These are phyloP conservation scores for Otolemur crassicaudatus DNA, from an alignment of 2,797 vertebrate genomes.

Conservation along the genomic window DNA sequence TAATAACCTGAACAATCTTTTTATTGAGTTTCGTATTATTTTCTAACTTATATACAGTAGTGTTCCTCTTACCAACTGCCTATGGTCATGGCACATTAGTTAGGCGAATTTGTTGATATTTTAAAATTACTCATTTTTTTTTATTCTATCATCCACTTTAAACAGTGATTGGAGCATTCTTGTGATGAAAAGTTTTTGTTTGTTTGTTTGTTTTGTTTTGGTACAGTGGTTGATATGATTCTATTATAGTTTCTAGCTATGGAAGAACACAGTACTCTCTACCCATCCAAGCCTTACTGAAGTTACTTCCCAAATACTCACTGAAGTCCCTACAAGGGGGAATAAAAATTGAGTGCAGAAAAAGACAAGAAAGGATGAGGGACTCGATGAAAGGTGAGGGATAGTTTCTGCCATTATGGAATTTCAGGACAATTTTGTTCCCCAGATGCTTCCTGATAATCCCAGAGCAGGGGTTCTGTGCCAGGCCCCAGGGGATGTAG, in stretches of 20 bases:
- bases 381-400: not conserved
- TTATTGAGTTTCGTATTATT: conserved; percentile 79
- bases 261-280: not conserved
- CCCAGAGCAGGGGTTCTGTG: not conserved
- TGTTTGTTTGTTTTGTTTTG: not conserved
- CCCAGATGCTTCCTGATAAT: not conserved
- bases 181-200: conserved; percentile 46
- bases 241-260: not conserved
- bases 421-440: not conserved
- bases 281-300: not conserved
- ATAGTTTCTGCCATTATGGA: not conserved
- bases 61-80: conserved; percentile 66
- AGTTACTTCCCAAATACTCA: conserved; percentile 1
- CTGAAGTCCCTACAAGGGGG: not conserved
- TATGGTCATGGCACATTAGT: conserved; percentile 80
- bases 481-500: too few relatives aligned
- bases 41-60: conserved; percentile 75
- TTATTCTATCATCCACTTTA: conserved; percentile 77
- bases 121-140: conserved; percentile 65
- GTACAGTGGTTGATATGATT: conserved; percentile 7
- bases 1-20: conserved; percentile 79
- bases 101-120: conserved; percentile 78
- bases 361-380: conserved; percentile 2
- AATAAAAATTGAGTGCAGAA: not conserved
- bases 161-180: conserved; percentile 67